Evolutionary conservation across 1,140 invertebrate species (phyloP), one percentile per base, ranked within the genome.

Genomic region (Drosophila mayri): DNA sequence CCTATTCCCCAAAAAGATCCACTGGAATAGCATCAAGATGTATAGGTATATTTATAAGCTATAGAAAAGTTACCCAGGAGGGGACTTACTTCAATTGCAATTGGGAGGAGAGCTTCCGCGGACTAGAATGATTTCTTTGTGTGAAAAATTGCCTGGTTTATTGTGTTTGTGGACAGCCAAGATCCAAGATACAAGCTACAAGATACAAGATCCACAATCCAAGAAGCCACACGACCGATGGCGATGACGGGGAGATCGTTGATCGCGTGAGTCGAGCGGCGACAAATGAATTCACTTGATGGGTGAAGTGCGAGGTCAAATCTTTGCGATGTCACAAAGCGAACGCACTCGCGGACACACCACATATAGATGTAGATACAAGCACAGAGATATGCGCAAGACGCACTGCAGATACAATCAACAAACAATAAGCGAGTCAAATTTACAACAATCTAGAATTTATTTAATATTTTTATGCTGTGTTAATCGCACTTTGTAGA

Each of bases 241-340:
- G 68, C 32, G 57, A 58, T 16, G 50, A 25, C 28, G 43, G 18
- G 76, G 44, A 55, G 73, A 81, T 61, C 47, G 68, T 49, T 25
- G 54, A 72, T 73, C 70, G 70, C 70, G 70, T 72, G 70, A 73
- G 67, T 30, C 40, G 67, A 30, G 60, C 67, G 37, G 60, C 67
- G 50, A 49, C 50, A 63, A 78, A 65, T 76, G 80, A 88, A 88
- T 88, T 90, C 85, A 79, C 85, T 90, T 90, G 85, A 90, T 90
- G 85, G 86, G 85, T 90, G 85, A 90, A 90, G 85, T 90, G 85
- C 85, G 85, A 90, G 85, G 85, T 90, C 85, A 90, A 85, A 90
- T 85, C 85, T 88, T 83, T 78, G 68, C 83, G 66, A 71, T 88
- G 72, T 83, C 85, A 80, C 84, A 78, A 71, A 50, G 68, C 65